phyloP scores from a whole-genome alignment of 2,888 invertebrate species.

The Drosophila anomalata region DNA sequence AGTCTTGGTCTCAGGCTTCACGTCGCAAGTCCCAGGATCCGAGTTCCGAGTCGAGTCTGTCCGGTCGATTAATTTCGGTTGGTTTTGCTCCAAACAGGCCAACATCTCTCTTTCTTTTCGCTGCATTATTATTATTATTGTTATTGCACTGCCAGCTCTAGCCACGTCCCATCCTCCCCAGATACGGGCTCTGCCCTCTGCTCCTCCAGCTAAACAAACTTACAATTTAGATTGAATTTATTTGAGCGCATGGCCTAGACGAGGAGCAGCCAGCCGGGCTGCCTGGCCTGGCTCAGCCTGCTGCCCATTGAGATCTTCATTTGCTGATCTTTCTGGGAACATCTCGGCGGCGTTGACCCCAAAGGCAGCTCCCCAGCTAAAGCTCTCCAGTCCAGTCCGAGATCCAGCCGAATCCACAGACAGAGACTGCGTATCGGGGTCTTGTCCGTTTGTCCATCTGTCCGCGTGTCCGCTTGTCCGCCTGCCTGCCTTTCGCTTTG shows the following conservation, averaged over 20 bases:
- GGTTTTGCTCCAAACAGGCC: slow-evolving; percentile 44
- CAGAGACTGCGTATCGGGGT: slow-evolving; percentile 57
- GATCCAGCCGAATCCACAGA: slow-evolving; percentile 1
- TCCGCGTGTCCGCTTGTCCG: slow-evolving; percentile 14
- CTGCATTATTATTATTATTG: slow-evolving; percentile 70
- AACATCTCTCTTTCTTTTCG: slow-evolving; percentile 48
- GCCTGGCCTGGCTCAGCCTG: slow-evolving; percentile 17
- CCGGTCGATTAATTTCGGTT: slow-evolving; percentile 67
- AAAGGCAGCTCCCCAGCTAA: slow-evolving; percentile 56
- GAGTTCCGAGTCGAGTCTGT: slow-evolving; percentile 27
- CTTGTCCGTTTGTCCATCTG: slow-evolving; percentile 45
- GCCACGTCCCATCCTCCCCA: slow-evolving; percentile 13
- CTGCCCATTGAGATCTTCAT: slow-evolving; percentile 81
- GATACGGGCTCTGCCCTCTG: background rate
- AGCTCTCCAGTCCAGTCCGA: background rate
- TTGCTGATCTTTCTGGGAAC: slow-evolving; percentile 83
- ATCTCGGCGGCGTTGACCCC: slow-evolving; percentile 80
- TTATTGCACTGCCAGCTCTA: slow-evolving; percentile 39
- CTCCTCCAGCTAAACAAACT: slow-evolving; percentile 78
- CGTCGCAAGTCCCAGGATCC: background rate
- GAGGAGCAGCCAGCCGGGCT: slow-evolving; percentile 62
- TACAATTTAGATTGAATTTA: slow-evolving; percentile 81
- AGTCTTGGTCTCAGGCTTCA: background rate
- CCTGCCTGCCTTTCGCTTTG: slow-evolving; percentile 34
- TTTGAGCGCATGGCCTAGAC: slow-evolving; percentile 72